Evolutionary conservation across 1,140 invertebrate genomes (phyloP).

Genomic region (Piezodorus guildinii): DNA sequence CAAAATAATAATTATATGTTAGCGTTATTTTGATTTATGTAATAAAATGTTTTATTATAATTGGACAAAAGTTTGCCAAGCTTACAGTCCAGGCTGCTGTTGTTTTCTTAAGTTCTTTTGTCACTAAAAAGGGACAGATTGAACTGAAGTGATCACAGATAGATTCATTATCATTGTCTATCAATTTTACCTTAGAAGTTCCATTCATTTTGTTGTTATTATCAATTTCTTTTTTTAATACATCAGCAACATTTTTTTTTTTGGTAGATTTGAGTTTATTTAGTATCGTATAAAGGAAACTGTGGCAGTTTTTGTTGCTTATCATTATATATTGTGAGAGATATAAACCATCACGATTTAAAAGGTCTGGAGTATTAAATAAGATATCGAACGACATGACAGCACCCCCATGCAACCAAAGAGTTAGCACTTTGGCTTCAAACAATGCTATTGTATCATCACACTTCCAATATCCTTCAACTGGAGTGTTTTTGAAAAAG

Average conservation of each 20-base stretch:
- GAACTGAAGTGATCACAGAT: too few relatives aligned
- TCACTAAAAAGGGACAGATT: too few relatives aligned
- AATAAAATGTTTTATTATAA: too few relatives aligned
- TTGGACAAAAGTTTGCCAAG: too few relatives aligned
- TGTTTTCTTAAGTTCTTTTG: too few relatives aligned
- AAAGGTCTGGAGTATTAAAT: not conserved
- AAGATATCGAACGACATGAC: not conserved
- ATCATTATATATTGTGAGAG: not conserved
- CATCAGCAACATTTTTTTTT: not conserved
- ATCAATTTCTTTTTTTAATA: not conserved
- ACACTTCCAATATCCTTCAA: constrained; percentile 4
- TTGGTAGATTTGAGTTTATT: not conserved
- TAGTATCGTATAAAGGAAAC: not conserved
- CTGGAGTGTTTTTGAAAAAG: not conserved
- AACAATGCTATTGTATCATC: not conserved
- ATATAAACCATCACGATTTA: not conserved
- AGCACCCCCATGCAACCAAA: not conserved
- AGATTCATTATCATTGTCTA: too few relatives aligned
- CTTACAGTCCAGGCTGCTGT: too few relatives aligned
- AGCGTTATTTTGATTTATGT: too few relatives aligned
- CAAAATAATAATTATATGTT: too few relatives aligned
- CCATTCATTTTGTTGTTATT: too few relatives aligned
- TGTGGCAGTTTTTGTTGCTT: not conserved
- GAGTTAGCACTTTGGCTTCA: not conserved
- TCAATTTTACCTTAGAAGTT: too few relatives aligned